Conservation (phyloP, 2,113 vertebrate species). For the Pluvialis apricaria region DNA sequence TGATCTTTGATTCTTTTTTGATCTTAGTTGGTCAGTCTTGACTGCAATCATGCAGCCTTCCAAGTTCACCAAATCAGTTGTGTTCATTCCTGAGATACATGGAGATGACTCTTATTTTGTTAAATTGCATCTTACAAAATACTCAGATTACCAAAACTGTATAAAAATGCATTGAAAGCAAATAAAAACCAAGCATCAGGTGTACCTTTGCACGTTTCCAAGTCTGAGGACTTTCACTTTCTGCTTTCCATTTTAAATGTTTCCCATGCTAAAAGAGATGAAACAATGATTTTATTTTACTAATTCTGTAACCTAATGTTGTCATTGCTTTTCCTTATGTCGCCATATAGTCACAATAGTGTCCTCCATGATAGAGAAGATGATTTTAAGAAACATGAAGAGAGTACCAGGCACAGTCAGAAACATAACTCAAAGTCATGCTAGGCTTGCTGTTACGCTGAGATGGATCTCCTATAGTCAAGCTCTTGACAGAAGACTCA, state of each 20-base stretch:
- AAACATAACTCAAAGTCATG: neutral
- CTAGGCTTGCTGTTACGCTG: neutral
- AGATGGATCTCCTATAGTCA: neutral
- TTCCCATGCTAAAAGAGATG: neutral
- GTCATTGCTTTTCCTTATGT: neutral
- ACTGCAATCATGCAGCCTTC: neutral
- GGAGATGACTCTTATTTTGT: neutral
- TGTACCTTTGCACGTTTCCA: neutral
- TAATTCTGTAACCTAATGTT: neutral
- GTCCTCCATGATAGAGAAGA: neutral
- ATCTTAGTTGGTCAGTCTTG: neutral
- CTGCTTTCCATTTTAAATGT: neutral
- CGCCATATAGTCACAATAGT: neutral
- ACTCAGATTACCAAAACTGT: neutral
- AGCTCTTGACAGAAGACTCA: neutral
- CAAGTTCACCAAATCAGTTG: neutral
- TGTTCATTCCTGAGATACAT: neutral
- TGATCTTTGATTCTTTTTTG: neutral
- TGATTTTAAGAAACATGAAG: neutral
- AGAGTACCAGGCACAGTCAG: neutral
- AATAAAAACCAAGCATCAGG: neutral
- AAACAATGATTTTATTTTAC: neutral
- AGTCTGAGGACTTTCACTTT: neutral
- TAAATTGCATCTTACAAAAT: neutral
- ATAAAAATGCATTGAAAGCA: neutral